Evolutionary conservation across 2,888 invertebrate species (phyloP), one percentile per base, ranked within the genome.

Genomic region (Diaphora mendica): DNA sequence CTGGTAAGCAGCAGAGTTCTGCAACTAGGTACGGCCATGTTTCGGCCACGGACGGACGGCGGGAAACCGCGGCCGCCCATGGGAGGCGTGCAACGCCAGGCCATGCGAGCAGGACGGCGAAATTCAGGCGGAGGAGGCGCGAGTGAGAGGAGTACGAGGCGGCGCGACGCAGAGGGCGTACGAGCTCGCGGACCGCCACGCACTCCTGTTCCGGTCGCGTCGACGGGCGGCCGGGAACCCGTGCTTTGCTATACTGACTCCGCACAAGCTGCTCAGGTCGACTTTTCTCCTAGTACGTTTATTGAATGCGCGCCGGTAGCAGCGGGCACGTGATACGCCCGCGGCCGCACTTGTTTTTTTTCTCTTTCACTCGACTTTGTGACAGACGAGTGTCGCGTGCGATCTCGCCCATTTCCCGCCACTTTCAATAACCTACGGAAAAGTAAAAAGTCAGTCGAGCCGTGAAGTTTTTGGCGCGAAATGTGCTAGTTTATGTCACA

Each of bases 111-210:
- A 88, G 92, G 93, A 94, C 85, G 87, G 89, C 79, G 85, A 80
- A 84, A 92, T 83, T 86, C 77, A 78, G 75, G 62, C 68, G 74
- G 77, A 73, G 78, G 85, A 78, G 76, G 93, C 79, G 87, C 79
- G 91, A 94, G 90, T 78, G 93, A 91, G 94, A 94, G 84, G 86
- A 85, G 81, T 80, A 91, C 91, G 96, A 96, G 96, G 96, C 96
- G 96, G 96, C 96, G 96, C 95, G 95, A 93, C 93, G 94, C 94
- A 91, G 95, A 96, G 95, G 95, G 96, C 96, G 96, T 95, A 87
- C 90, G 94, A 94, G 91, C 94, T 90, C 90, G 89, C 92, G 88
- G 89, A 85, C 92, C 91, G 95, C 92, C 93, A 94, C 94, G 93
- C 95, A 95, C 95, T 94, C 93, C 93, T 91, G 93, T 93, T 94